These are phyloP conservation scores for Pasiphila rectangulata DNA, from an alignment of 2,888 invertebrate genomes.

Conservation along the genomic window DNA sequence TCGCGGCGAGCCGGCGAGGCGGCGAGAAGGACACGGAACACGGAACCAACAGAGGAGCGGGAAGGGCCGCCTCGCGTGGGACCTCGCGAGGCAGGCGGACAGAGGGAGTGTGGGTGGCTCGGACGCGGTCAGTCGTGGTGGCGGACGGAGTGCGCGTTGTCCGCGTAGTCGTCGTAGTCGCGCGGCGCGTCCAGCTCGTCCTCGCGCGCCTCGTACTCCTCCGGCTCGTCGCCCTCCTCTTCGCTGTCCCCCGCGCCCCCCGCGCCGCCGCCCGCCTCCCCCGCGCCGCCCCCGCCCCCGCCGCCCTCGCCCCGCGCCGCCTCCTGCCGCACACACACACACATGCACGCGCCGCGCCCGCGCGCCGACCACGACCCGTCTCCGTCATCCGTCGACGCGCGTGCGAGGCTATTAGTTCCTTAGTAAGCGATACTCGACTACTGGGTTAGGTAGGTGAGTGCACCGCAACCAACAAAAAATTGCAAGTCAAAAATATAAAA, in stretches of 20 bases:
- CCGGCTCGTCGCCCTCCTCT: conserved; percentile 44
- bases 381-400: not conserved
- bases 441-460: not conserved
- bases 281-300: conserved; percentile 27
- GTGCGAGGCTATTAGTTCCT: not conserved
- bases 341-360: conserved; percentile 23
- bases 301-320: conserved; percentile 44
- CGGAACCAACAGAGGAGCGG: too few species aligned
- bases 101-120: not conserved
- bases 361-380: not conserved
- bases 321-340: conserved; percentile 39
- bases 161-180: conserved; percentile 73
- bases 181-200: conserved; percentile 59
- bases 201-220: conserved; percentile 55
- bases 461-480: too few species aligned
- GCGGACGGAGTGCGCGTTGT: conserved; percentile 63
- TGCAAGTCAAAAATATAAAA: not conserved
- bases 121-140: conserved; percentile 55
- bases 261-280: conserved; percentile 36
- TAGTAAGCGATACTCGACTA: not conserved
- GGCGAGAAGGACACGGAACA: too few species aligned
- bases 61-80: too few species aligned
- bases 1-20: not conserved
- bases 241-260: conserved; percentile 36
- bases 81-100: not conserved